Percentiles rank a stretch among this genome's conserved stretches.
These are phyloP conservation scores for Drosophila sturtevanti DNA, from an alignment of 1,140 invertebrate species.

Conservation along the genomic window DNA sequence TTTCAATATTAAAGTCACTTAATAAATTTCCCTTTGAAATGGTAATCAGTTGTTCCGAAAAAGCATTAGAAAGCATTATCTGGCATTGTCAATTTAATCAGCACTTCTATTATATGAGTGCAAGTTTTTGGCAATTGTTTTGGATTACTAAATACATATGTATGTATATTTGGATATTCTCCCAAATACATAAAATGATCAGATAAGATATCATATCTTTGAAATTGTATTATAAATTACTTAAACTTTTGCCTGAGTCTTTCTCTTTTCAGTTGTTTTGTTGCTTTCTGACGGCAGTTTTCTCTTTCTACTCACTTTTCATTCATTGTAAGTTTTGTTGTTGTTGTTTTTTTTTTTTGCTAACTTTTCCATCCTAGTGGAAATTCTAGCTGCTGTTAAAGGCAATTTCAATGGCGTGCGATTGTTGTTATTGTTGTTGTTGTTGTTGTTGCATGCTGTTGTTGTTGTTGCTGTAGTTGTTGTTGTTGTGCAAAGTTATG, in stretches of 20 bases:
- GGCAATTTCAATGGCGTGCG: constrained; percentile 51
- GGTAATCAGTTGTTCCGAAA: not conserved
- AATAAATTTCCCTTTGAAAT: too few relatives aligned
- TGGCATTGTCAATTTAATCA: not conserved
- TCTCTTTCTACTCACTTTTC: constrained; percentile 21
- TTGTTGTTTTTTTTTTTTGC: not conserved
- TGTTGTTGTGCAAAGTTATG: constrained; percentile 55
- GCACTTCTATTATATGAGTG: not conserved
- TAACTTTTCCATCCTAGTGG: constrained; percentile 14
- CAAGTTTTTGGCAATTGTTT: not conserved
- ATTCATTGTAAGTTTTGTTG: constrained; percentile 39
- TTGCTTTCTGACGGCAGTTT: constrained; percentile 13
- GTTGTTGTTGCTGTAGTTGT: constrained; percentile 12
- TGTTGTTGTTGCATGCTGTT: constrained; percentile 16
- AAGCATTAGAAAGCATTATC: not conserved
- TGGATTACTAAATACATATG: not conserved
- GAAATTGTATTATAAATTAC: constrained; percentile 3
- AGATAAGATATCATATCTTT: constrained; percentile 4
- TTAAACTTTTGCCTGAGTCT: constrained; percentile 18
- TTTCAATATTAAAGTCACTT: too few relatives aligned
- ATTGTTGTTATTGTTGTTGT: constrained; percentile 13
- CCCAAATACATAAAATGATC: not conserved
- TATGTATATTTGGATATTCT: not conserved
- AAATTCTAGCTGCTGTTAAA: constrained; percentile 33
- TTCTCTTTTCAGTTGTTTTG: constrained; percentile 13